phyloP scores from a whole-genome alignment of 2,797 vertebrate species.

The Coccyzus lansbergi region DNA sequence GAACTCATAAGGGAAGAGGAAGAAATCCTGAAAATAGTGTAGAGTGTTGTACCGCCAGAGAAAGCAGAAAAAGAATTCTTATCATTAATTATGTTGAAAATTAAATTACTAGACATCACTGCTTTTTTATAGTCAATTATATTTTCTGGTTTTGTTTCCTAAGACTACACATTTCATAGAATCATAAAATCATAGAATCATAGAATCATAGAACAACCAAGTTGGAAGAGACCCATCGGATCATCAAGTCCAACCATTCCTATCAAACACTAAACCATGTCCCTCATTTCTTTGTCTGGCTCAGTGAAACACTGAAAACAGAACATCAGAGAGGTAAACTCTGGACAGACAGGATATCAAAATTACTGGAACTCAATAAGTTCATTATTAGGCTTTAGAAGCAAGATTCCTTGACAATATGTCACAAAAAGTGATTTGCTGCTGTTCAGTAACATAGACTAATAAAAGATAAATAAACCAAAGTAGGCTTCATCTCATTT shows the following conservation, averaged over 20 bases:
- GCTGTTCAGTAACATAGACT: background rate
- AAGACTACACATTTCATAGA: background rate
- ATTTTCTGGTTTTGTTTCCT: background rate
- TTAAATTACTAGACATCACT: background rate
- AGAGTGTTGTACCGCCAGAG: background rate
- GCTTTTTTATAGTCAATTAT: background rate
- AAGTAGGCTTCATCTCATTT: background rate
- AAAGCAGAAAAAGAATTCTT: background rate
- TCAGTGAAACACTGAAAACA: background rate
- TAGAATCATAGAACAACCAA: no score
- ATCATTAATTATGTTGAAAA: background rate
- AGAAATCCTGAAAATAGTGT: background rate
- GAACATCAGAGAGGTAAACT: background rate
- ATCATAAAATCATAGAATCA: no score
- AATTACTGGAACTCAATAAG: background rate
- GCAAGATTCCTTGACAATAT: background rate
- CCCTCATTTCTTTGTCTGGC: background rate
- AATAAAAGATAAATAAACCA: background rate
- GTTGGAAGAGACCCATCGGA: no score
- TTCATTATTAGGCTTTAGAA: background rate
- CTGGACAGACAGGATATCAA: fast-evolving
- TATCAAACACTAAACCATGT: no score
- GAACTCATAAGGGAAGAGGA: background rate
- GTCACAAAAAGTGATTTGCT: background rate
- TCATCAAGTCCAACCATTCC: no score